These are phyloP conservation scores for Choreutis nemorana DNA, from an alignment of 2,888 invertebrate species.

Conservation along the genomic window DNA sequence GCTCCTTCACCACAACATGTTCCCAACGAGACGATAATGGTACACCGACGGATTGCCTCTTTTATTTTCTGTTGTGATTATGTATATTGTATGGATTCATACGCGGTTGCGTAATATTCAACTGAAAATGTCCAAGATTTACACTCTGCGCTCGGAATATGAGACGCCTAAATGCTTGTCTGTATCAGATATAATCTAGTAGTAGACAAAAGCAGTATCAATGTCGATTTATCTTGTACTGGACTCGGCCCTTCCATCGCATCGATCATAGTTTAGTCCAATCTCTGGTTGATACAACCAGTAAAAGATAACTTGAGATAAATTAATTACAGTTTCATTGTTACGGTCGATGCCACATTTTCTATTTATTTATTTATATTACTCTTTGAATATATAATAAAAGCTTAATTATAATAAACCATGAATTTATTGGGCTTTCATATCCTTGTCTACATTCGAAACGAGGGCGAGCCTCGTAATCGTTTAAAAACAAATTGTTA, in stretches of 20 bases:
- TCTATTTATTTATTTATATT: too few relatives aligned
- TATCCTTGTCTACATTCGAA: too few relatives aligned
- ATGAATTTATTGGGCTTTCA: too few relatives aligned
- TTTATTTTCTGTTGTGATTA: constrained; percentile 42
- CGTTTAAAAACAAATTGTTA: not conserved
- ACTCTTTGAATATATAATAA: too few relatives aligned
- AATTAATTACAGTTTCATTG: too few relatives aligned
- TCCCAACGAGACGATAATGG: constrained; percentile 57
- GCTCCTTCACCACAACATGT: constrained; percentile 51
- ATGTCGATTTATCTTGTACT: constrained; percentile 40
- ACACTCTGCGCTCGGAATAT: not conserved
- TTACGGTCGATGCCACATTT: too few relatives aligned
- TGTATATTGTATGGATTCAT: constrained; percentile 31
- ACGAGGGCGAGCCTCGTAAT: too few relatives aligned
- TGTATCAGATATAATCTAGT: constrained; percentile 33
- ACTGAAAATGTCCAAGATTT: constrained; percentile 3
- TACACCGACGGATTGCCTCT: constrained; percentile 25
- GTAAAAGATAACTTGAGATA: too few relatives aligned
- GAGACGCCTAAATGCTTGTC: constrained; percentile 27
- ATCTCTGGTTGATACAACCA: too few relatives aligned
- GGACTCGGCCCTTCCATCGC: constrained; percentile 25
- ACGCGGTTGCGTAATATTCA: constrained; percentile 17
- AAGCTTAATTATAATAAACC: too few relatives aligned
- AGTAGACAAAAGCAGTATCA: constrained; percentile 31
- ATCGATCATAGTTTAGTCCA: constrained; percentile 59